A percentile compares a stretch with the other conserved stretches of the same genome.
These are phyloP conservation scores for Clitarchus hookeri DNA, from an alignment of 2,888 invertebrate species.

Conservation along the genomic window DNA sequence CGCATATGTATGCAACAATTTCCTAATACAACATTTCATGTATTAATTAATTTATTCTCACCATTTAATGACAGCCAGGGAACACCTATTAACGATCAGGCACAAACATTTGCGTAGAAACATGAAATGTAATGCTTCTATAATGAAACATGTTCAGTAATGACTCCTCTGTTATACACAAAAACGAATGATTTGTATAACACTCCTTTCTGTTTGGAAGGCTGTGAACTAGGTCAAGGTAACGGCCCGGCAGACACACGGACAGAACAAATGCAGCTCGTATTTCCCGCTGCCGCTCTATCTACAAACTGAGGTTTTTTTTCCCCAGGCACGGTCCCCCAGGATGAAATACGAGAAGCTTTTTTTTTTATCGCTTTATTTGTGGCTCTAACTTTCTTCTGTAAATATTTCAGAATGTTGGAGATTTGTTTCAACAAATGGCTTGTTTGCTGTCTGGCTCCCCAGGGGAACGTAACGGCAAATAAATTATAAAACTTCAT, in stretches of 20 bases:
- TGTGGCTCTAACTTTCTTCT: not conserved
- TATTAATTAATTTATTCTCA: too few relatives aligned
- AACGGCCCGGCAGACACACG: too few relatives aligned
- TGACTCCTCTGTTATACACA: too few relatives aligned
- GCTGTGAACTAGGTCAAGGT: not conserved
- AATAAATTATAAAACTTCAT: not conserved
- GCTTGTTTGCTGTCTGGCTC: conserved; percentile 14
- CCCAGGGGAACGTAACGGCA: not conserved
- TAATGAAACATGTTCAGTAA: too few relatives aligned
- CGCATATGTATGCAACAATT: too few relatives aligned
- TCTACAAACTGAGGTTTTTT: not conserved
- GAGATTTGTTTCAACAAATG: conserved; percentile 14
- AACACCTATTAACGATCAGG: too few relatives aligned
- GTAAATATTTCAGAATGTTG: not conserved
- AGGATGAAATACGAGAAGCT: not conserved
- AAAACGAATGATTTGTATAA: too few relatives aligned
- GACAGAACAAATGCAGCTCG: not conserved
- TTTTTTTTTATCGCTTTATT: not conserved
- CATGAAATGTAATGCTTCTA: too few relatives aligned
- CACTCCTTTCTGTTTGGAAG: too few relatives aligned
- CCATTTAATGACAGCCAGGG: too few relatives aligned
- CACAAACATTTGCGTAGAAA: too few relatives aligned
- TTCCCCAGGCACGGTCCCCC: not conserved
- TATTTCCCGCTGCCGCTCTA: not conserved
- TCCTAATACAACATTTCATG: too few relatives aligned